Evolutionary conservation across 1,140 invertebrate genomes (phyloP).

Genomic region (Halyomorpha halys): DNA sequence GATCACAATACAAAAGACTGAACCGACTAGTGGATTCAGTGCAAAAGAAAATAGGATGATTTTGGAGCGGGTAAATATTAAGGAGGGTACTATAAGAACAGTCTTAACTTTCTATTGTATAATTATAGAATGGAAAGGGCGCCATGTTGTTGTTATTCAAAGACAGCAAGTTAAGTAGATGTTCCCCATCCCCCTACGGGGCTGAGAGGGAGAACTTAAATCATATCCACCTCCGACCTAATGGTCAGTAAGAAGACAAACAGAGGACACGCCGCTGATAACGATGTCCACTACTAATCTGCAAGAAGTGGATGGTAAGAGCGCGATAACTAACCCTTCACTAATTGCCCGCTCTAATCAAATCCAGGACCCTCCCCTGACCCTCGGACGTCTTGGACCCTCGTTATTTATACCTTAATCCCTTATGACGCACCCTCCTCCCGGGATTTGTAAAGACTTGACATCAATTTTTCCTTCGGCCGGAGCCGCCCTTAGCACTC

Average conservation of each 20-base stretch:
- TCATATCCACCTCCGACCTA: no score
- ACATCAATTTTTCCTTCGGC: conserved; percentile 7
- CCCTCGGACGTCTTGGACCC: neutral
- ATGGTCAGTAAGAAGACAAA: neutral
- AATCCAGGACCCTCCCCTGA: neutral
- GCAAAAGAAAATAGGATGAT: no score
- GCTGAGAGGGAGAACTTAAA: no score
- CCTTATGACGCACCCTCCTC: conserved; percentile 4
- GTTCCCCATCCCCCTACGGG: no score
- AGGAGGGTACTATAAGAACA: no score
- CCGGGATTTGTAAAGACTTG: neutral
- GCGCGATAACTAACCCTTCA: neutral
- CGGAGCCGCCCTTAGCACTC: neutral
- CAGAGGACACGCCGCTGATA: neutral
- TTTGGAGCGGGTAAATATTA: no score
- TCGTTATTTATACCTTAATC: conserved; percentile 19
- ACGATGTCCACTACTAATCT: neutral
- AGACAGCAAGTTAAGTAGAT: no score
- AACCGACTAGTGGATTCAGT: no score
- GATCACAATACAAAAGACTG: no score
- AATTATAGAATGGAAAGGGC: no score
- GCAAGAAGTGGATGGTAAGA: neutral
- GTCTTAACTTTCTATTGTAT: no score
- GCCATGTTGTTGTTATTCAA: no score
- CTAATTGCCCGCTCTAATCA: conserved; percentile 6